Percentiles rank a stretch among this genome's conserved stretches.
phyloP scores from a whole-genome alignment of 2,888 invertebrate species.

The Protonemura montana region DNA sequence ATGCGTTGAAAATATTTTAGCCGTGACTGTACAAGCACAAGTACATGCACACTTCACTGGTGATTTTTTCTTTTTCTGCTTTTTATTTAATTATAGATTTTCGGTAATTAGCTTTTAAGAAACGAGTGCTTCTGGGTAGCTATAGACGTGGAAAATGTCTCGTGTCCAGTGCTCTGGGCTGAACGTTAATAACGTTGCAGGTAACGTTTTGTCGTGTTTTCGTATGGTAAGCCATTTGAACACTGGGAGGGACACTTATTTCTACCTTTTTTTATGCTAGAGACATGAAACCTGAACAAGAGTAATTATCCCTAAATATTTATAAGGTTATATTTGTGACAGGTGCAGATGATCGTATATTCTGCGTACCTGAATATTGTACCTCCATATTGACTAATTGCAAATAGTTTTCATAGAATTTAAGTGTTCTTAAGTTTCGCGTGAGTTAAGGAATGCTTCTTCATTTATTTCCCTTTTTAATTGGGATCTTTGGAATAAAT shows the following conservation, averaged over 20 bases:
- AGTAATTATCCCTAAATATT: not conserved
- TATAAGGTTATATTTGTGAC: not conserved
- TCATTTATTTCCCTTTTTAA: no score
- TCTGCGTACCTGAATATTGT: not conserved
- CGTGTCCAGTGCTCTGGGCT: not conserved
- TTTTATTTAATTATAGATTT: not conserved
- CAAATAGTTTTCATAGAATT: not conserved
- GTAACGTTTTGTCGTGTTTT: not conserved
- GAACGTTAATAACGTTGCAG: not conserved
- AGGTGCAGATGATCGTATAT: not conserved
- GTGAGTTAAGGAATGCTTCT: not conserved
- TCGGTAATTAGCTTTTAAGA: conserved; percentile 5
- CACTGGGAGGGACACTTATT: conserved; percentile 28
- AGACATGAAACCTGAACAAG: not conserved
- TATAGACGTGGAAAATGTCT: not conserved
- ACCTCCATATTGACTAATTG: not conserved
- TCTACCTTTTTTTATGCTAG: conserved; percentile 17
- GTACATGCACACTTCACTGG: not conserved
- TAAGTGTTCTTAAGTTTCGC: not conserved
- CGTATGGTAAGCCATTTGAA: not conserved
- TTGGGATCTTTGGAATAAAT: no score
- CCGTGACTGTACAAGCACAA: not conserved
- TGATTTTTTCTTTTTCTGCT: not conserved
- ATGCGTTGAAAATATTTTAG: not conserved
- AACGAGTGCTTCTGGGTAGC: conserved; percentile 7